These are phyloP conservation scores for Meta bourneti DNA, from an alignment of 2,888 invertebrate genomes.

Conservation along the genomic window DNA sequence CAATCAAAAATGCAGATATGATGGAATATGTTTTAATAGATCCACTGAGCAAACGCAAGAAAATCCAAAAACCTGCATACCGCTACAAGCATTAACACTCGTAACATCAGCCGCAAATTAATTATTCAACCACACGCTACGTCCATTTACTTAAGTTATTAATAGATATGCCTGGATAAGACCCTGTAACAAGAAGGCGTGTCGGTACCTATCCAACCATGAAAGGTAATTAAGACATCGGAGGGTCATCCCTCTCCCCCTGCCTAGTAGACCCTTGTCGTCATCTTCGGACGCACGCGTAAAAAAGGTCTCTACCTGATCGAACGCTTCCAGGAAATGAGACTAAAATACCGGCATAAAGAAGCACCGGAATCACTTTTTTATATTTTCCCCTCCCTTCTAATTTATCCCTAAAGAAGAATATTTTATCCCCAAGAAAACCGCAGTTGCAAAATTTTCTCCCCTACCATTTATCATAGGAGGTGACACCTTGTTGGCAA, in stretches of 20 bases:
- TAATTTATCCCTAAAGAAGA: constrained; percentile 51
- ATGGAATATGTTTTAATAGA: constrained; percentile 23
- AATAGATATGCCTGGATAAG: constrained; percentile 32
- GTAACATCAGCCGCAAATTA: constrained; percentile 63
- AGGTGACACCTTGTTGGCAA: constrained; percentile 67
- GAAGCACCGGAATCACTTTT: not conserved
- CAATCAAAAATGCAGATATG: not conserved
- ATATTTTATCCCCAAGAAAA: constrained; percentile 52
- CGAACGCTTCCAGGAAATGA: constrained; percentile 20
- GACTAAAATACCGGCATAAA: not conserved
- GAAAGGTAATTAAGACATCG: constrained; percentile 58
- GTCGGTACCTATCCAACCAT: constrained; percentile 26
- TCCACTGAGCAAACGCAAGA: constrained; percentile 12
- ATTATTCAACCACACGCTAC: constrained; percentile 64
- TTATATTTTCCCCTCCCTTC: not conserved
- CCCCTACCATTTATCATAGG: constrained; percentile 47
- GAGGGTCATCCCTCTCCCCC: not conserved
- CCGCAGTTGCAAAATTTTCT: constrained; percentile 45
- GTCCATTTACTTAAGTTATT: constrained; percentile 45
- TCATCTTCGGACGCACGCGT: not conserved
- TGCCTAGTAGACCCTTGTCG: not conserved
- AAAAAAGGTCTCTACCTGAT: constrained; percentile 9
- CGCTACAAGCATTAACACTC: constrained; percentile 46
- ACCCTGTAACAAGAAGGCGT: constrained; percentile 39
- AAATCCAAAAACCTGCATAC: constrained; percentile 20